Percentiles rank a stretch among this genome's conserved stretches.
Evolutionary conservation across 1,140 invertebrate genomes (phyloP).

Genomic region (Halyomorpha halys): DNA sequence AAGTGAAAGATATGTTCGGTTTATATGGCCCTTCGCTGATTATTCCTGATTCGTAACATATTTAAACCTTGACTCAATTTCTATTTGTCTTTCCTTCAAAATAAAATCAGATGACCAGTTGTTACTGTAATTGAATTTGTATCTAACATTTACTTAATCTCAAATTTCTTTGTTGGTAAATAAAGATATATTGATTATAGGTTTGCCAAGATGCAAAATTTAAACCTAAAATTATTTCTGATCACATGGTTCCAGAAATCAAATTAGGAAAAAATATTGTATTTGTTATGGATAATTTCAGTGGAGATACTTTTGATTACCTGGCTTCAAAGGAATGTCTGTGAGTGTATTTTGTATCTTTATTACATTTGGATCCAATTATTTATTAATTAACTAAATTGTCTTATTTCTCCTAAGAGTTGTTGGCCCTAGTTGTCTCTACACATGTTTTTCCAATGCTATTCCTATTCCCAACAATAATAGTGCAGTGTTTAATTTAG

Average conservation of each 20-base stretch:
- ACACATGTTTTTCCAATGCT: slow-evolving; percentile 57
- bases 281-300: slow-evolving; percentile 22
- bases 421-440: slow-evolving; percentile 67
- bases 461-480: slow-evolving; percentile 61
- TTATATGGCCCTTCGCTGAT: too few relatives aligned
- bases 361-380: not conserved
- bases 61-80: too few relatives aligned
- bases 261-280: slow-evolving; percentile 7
- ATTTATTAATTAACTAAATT: too few relatives aligned
- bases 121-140: too few relatives aligned
- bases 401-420: slow-evolving; percentile 45
- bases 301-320: slow-evolving; percentile 16
- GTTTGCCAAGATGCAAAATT: slow-evolving; percentile 20
- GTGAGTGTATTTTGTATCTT: slow-evolving; percentile 18
- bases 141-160: too few relatives aligned
- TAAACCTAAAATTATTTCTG: slow-evolving; percentile 20
- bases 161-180: not conserved
- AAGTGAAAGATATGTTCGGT: too few relatives aligned
- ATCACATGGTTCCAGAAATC: slow-evolving; percentile 7
- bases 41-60: too few relatives aligned
- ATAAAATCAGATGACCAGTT: too few relatives aligned
- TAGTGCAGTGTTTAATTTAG: slow-evolving; percentile 65
- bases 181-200: not conserved
- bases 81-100: too few relatives aligned
- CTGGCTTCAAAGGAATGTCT: slow-evolving; percentile 14